A percentile compares a stretch with the other conserved stretches of the same genome.
Conservation (phyloP, 2,797 vertebrate species). For the Crax fasciolata region DNA sequence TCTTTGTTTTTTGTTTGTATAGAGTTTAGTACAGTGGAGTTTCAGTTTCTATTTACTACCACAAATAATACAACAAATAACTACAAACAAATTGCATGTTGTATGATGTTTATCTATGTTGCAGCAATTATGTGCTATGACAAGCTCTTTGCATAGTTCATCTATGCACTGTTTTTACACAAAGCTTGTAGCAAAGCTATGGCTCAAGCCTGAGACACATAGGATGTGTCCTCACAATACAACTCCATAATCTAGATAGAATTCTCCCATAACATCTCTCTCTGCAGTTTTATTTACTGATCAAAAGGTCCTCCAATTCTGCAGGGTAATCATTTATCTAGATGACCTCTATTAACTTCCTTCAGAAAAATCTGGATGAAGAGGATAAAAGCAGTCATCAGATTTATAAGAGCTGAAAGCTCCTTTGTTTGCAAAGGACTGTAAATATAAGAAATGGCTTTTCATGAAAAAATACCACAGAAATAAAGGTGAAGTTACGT, state of each 20-base stretch:
- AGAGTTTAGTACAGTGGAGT: neutral
- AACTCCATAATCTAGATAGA: neutral
- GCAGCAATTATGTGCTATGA: neutral
- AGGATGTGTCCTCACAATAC: neutral
- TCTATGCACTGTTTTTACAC: neutral
- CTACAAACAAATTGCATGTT: neutral
- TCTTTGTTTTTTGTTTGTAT: neutral
- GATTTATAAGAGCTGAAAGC: conserved; percentile 46
- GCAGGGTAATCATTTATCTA: conserved; percentile 51
- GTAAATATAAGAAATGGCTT: conserved; percentile 37
- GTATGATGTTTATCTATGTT: neutral
- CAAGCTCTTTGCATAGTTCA: neutral
- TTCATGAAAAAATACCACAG: neutral
- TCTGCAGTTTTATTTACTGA: conserved; percentile 50
- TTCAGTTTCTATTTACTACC: neutral
- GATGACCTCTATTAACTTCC: conserved; percentile 67
- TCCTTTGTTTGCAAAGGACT: conserved; percentile 42
- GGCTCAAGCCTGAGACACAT: neutral
- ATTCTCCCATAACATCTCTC: neutral
- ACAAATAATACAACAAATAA: neutral
- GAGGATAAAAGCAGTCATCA: conserved; percentile 45
- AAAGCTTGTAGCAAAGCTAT: neutral
- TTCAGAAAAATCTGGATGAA: conserved; percentile 64
- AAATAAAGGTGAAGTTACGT: conserved; percentile 8
- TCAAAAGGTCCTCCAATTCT: conserved; percentile 32